Evolutionary conservation across 2,888 invertebrate genomes (phyloP), one percentile per base, ranked within the genome.

Genomic region (Sussaba pulchella): DNA sequence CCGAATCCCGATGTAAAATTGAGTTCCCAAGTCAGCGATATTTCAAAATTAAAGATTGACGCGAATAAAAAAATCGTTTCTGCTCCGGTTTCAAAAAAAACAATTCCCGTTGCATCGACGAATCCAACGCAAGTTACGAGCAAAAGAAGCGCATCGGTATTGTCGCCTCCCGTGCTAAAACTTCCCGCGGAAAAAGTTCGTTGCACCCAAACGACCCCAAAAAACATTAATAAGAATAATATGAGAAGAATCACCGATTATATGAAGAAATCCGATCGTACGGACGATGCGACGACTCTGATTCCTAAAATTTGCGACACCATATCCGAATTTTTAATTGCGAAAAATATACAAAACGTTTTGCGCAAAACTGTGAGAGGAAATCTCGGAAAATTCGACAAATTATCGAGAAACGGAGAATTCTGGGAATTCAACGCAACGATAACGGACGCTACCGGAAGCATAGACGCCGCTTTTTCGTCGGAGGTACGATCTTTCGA

Each of bases 391-490:
- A 92, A 91, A 64, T 88, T 95, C 5, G 93, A 94, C 5, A 95
- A 94, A 86, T 89, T 96, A 79, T 92, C 93, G 0, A 93, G 94
- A 1, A 92, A 92, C 12, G 93, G 94, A 81, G 92, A 93, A 0
- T 92, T 91, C 0, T 95, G 95, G 94, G 92, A 92, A 86, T 90
- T 95, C 31, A 93, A 93, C 72, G 94, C 94, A 80, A 93, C 93
- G 8, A 91, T 95, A 59, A 92, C 93, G 6, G 95, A 95, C 89
- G 93, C 93, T 17, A 94, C 94, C 4, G 94, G 93, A 1, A 92
- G 90, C 66, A 83, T 95, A 14, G 93, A 94, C 64, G 94, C 94
- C 1, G 92, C 93, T 17, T 93, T 96, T 69, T 93, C 94, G 0
- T 94, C 94, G 81, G 93, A 94, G 84, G 93, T 95, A 86, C 17